Percentiles rank a stretch among this genome's conserved stretches.
These are phyloP conservation scores for Ptilonorhynchus violaceus DNA, from an alignment of 2,113 vertebrate species.

Conservation along the genomic window DNA sequence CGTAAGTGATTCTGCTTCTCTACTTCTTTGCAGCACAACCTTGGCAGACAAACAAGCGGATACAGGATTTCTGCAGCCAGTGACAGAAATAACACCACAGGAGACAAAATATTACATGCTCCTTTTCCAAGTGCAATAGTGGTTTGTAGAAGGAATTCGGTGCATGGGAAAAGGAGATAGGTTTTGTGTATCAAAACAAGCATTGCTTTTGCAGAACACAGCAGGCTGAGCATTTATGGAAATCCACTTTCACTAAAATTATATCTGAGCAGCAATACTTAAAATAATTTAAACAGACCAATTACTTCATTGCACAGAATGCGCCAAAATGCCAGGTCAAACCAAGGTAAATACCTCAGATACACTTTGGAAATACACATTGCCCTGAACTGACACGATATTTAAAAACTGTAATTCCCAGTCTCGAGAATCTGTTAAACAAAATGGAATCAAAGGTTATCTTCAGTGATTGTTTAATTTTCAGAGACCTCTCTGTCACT, in stretches of 20 bases:
- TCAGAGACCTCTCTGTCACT: neutral
- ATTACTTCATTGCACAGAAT: neutral
- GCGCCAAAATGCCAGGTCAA: neutral
- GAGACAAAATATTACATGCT: neutral
- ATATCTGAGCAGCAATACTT: neutral
- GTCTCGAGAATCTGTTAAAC: neutral
- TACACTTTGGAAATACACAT: neutral
- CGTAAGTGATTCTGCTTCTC: conserved; percentile 5
- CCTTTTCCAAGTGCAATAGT: neutral
- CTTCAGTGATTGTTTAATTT: neutral
- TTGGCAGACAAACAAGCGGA: conserved; percentile 28
- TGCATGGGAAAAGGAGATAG: neutral
- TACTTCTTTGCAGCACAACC: neutral
- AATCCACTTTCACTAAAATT: neutral
- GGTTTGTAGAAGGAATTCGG: conserved; percentile 12
- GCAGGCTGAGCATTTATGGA: neutral
- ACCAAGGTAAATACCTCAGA: neutral
- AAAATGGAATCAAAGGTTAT: neutral
- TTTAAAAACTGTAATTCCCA: neutral
- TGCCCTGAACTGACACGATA: neutral
- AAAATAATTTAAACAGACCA: neutral
- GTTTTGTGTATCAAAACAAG: neutral
- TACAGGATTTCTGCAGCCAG: conserved; percentile 18
- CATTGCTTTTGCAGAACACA: neutral
- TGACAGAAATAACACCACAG: neutral